Evolutionary conservation across 1,140 invertebrate genomes (phyloP).

Genomic region (Patella vulgata): DNA sequence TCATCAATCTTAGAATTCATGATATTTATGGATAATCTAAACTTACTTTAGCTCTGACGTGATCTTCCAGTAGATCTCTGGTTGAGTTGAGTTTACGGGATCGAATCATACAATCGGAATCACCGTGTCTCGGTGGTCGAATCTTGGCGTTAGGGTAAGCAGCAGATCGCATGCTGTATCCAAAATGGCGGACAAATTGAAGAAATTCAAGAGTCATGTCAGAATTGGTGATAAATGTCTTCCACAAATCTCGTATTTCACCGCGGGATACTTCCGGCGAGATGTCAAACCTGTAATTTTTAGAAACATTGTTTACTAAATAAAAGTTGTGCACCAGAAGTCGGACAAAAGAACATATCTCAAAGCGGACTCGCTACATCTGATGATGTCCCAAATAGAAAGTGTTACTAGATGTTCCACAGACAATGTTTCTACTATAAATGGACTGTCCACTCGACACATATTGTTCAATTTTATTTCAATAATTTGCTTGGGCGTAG

Average conservation of each 20-base stretch:
- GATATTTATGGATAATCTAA: too few species aligned
- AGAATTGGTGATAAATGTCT: conserved; percentile 65
- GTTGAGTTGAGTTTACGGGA: conserved; percentile 65
- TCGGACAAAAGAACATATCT: too few species aligned
- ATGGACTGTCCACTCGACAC: too few species aligned
- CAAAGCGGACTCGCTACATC: too few species aligned
- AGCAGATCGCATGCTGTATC: conserved; percentile 61
- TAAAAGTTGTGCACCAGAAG: too few species aligned
- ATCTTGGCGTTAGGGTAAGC: conserved; percentile 65
- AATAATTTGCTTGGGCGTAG: too few species aligned
- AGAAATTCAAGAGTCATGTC: conserved; percentile 63
- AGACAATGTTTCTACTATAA: too few species aligned
- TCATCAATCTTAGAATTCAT: too few species aligned
- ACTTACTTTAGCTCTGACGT: conserved; percentile 61
- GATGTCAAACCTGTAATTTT: conserved; percentile 56
- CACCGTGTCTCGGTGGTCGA: conserved; percentile 61
- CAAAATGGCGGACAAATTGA: conserved; percentile 66
- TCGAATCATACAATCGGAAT: conserved; percentile 64
- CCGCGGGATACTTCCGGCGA: conserved; percentile 60
- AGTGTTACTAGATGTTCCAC: too few species aligned
- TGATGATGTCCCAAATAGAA: too few species aligned
- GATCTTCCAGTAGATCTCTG: conserved; percentile 63
- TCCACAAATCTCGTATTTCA: conserved; percentile 65
- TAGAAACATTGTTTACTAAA: background rate
- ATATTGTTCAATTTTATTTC: too few species aligned